Conservation (phyloP, 1,140 invertebrate genomes). For the Coenobita brevimanus region DNA sequence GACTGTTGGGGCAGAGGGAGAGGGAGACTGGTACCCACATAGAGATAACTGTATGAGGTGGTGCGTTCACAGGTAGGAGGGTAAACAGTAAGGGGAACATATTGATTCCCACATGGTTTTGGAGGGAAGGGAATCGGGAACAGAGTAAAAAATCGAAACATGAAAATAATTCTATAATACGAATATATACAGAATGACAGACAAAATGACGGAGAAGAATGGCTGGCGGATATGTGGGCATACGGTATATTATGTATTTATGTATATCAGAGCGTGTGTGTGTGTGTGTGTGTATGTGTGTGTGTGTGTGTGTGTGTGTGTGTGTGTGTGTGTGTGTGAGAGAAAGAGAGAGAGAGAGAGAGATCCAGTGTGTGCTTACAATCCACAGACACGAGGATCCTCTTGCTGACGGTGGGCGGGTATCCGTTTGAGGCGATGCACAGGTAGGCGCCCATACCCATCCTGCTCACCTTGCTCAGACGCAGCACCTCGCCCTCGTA, state of each 20-base stretch:
- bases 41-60: no score
- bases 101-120: no score
- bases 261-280: no score
- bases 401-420: conserved; percentile 88
- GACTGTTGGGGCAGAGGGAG: conserved; percentile 78
- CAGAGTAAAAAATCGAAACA: no score
- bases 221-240: no score
- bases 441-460: conserved; percentile 91
- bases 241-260: no score
- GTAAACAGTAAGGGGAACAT: no score
- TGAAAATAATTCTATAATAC: no score
- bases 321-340: background rate
- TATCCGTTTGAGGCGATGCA: conserved; percentile 94
- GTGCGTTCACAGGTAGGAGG: no score
- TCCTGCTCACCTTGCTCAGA: conserved; percentile 84
- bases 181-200: no score
- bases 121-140: no score
- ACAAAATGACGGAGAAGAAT: no score
- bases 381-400: conserved; percentile 86
- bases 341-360: background rate
- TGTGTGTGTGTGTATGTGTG: background rate
- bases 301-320: background rate
- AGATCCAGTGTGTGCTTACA: conserved; percentile 80
- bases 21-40: background rate
- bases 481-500: conserved; percentile 82